A percentile compares a stretch with the other conserved stretches of the same genome.
phyloP scores from a whole-genome alignment of 2,113 vertebrate genomes.

The Microtus richardsoni region DNA sequence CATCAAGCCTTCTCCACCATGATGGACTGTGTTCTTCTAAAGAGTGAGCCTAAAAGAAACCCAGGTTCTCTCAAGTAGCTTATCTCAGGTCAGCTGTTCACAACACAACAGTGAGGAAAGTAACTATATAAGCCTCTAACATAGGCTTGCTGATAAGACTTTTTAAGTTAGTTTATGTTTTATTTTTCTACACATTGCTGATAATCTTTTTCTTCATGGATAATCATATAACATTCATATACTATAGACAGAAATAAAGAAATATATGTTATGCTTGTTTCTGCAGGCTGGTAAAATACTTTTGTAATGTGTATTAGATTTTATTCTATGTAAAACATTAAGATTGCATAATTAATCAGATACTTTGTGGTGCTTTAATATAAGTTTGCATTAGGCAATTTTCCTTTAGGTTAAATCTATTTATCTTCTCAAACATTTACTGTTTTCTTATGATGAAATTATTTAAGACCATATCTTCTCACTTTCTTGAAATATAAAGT shows the following conservation, averaged over 20 bases:
- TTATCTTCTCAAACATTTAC: not conserved
- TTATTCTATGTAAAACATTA: not conserved
- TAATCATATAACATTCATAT: not conserved
- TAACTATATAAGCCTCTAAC: not conserved
- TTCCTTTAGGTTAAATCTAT: not conserved
- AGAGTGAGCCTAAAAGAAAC: not conserved
- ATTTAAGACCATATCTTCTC: not conserved
- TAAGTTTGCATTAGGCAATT: not conserved
- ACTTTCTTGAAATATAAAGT: not conserved
- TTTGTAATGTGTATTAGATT: not conserved
- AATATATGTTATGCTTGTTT: not conserved
- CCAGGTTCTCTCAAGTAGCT: not conserved
- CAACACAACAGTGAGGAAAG: not conserved
- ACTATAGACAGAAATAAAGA: not conserved
- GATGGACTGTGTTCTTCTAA: too few relatives aligned
- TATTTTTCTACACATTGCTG: not conserved
- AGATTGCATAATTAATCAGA: not conserved
- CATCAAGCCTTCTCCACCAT: not conserved
- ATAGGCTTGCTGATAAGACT: not conserved
- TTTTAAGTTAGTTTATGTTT: not conserved
- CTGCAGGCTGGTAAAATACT: not conserved
- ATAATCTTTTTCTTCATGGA: slow-evolving; percentile 21
- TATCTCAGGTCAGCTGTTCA: too few relatives aligned
- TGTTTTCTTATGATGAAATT: not conserved
- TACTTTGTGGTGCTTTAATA: too few relatives aligned